Conservation (phyloP, 2,113 vertebrate species). For the Lagenorhynchus albirostris region DNA sequence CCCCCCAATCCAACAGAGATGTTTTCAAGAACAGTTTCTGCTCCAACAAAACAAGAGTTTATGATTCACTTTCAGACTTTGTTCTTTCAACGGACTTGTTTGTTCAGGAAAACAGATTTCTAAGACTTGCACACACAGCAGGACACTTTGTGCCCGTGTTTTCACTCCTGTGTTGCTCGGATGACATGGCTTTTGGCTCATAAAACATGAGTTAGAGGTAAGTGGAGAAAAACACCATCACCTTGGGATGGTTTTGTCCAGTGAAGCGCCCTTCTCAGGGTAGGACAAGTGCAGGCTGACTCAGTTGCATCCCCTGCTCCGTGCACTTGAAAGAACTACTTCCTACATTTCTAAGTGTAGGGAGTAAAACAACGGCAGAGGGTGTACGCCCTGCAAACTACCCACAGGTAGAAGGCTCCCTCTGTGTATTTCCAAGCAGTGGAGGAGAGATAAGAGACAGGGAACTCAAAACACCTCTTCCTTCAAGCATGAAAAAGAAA, state of each 20-base stretch:
- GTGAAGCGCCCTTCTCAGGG: not conserved
- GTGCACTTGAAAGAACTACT: too few relatives aligned
- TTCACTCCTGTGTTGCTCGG: not conserved
- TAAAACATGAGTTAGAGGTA: not conserved
- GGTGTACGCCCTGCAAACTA: not conserved
- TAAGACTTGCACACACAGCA: slow-evolving; percentile 63
- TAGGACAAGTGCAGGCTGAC: not conserved
- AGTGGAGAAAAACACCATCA: not conserved
- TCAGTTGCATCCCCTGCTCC: not conserved
- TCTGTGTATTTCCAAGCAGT: not conserved
- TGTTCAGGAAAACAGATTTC: slow-evolving; percentile 73
- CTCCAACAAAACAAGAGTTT: slow-evolving; percentile 66
- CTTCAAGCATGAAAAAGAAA: not conserved
- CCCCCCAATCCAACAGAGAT: slow-evolving; percentile 44
- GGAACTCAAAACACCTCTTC: not conserved
- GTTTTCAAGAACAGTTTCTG: slow-evolving; percentile 65
- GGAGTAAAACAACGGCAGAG: not conserved
- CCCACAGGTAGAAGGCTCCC: not conserved
- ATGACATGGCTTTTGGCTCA: not conserved
- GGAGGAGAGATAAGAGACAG: not conserved
- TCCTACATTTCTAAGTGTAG: not conserved
- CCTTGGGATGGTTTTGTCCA: not conserved
- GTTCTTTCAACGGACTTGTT: slow-evolving; percentile 79
- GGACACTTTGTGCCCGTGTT: slow-evolving; percentile 43
- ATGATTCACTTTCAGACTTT: slow-evolving; percentile 85